These are phyloP conservation scores for Australoheros scitulus DNA, from an alignment of 2,113 vertebrate species.

Conservation along the genomic window DNA sequence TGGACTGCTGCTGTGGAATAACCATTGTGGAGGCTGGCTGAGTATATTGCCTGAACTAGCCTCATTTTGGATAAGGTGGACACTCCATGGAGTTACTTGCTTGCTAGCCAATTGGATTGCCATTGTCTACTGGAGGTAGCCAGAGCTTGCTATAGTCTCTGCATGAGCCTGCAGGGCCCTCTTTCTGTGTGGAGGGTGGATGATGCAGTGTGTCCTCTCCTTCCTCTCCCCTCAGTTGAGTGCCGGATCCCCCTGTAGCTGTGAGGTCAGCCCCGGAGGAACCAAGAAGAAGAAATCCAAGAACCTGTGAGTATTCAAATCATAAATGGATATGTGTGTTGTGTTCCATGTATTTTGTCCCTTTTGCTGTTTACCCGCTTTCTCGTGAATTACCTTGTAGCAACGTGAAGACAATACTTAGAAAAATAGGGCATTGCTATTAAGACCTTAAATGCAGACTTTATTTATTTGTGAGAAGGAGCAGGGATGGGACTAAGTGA, in stretches of 20 bases:
- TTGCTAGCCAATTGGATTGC: neutral
- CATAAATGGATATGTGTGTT: neutral
- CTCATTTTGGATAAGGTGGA: neutral
- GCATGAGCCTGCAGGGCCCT: slow-evolving; percentile 42
- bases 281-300: slow-evolving; percentile 89
- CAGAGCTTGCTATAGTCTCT: slow-evolving; percentile 2
- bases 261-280: slow-evolving; percentile 80
- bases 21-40: slow-evolving; percentile 26
- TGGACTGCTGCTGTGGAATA: slow-evolving; percentile 58
- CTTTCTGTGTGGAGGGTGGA: slow-evolving; percentile 60
- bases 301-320: slow-evolving; percentile 87
- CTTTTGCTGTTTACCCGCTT: neutral
- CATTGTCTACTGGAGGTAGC: neutral
- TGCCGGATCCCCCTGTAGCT: slow-evolving; percentile 81
- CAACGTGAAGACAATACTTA: neutral
- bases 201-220: slow-evolving; percentile 81
- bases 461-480: neutral
- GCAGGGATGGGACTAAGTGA: neutral
- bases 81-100: neutral
- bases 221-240: slow-evolving; percentile 85
- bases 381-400: neutral
- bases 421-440: neutral
- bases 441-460: neutral
- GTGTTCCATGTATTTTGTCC: neutral
- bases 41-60: slow-evolving; percentile 16